Conservation (phyloP, 2,113 vertebrate genomes). For the Scolopax mira region DNA sequence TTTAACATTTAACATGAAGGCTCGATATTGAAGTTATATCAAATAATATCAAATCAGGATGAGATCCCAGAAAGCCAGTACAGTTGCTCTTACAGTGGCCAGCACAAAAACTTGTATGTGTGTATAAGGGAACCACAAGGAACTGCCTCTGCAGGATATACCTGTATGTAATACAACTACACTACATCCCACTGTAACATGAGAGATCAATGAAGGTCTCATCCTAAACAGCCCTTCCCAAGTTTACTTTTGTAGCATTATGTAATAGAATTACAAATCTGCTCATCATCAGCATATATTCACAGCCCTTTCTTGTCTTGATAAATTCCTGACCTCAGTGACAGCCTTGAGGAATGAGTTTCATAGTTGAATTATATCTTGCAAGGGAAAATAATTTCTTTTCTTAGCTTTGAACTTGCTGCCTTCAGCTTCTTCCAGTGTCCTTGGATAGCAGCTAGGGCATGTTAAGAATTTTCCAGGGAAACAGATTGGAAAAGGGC, state of each 20-base stretch:
- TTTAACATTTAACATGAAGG: background rate
- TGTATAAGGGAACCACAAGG: background rate
- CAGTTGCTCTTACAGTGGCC: background rate
- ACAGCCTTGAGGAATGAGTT: background rate
- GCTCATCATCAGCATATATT: background rate
- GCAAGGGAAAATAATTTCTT: background rate
- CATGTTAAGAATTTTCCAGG: background rate
- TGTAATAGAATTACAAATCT: background rate
- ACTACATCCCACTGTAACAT: background rate
- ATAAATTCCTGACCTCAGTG: background rate
- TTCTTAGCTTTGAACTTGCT: constrained; percentile 18
- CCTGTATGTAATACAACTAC: background rate
- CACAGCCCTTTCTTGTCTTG: background rate
- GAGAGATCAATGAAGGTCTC: background rate
- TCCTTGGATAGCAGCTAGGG: background rate
- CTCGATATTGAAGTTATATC: background rate
- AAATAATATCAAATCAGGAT: background rate
- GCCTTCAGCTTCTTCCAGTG: background rate
- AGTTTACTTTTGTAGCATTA: background rate
- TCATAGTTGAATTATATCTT: background rate
- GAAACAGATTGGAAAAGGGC: background rate
- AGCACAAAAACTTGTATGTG: background rate
- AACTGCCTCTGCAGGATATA: background rate
- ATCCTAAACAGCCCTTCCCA: background rate
- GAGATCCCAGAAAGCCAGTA: background rate